Percentiles rank a stretch among this genome's conserved stretches.
phyloP scores from a whole-genome alignment of 2,113 vertebrate genomes.

The Jacana jacana region DNA sequence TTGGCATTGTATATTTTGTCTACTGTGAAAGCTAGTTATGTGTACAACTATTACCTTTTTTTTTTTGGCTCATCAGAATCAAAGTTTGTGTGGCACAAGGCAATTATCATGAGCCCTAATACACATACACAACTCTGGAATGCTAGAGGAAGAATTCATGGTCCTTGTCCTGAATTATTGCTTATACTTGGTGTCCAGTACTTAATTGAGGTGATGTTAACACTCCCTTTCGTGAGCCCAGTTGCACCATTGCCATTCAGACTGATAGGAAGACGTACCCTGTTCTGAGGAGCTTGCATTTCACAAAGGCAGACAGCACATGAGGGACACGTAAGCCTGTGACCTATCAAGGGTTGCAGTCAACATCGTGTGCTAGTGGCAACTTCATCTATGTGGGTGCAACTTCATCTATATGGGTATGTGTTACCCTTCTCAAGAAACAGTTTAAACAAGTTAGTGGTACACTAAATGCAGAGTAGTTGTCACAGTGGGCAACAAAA shows the following conservation, averaged over 20 bases:
- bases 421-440: background rate
- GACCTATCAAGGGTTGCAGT: background rate
- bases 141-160: background rate
- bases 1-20: background rate
- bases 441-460: background rate
- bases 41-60: background rate
- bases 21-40: background rate
- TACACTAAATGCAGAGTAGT: background rate
- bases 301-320: background rate
- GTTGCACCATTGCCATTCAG: background rate
- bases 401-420: background rate
- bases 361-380: background rate
- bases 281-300: background rate
- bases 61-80: background rate
- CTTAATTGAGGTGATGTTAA: background rate
- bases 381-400: background rate
- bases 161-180: background rate
- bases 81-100: background rate
- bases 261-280: background rate
- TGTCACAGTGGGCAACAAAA: background rate
- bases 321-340: background rate
- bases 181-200: background rate
- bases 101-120: background rate
- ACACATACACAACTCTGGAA: background rate
- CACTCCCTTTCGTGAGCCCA: background rate